A percentile compares a stretch with the other conserved stretches of the same genome.
Evolutionary conservation across 2,888 invertebrate species (phyloP).

Genomic region (Polyommatus iphigenia): DNA sequence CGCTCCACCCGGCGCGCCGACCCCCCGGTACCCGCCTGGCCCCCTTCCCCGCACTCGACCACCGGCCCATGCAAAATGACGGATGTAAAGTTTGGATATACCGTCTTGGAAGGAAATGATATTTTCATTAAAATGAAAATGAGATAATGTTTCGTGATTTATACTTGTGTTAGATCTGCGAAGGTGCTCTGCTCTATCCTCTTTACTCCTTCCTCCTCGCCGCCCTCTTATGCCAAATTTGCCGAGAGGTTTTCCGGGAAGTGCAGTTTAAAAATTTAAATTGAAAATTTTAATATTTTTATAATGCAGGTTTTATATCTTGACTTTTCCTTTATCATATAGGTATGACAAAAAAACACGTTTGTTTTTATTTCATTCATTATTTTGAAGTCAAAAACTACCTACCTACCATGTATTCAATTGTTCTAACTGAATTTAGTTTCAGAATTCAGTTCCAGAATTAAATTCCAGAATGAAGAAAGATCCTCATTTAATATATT

Average conservation of each 20-base stretch:
- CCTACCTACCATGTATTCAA: too few species aligned
- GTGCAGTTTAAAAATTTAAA: conserved; percentile 8
- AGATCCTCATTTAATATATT: too few species aligned
- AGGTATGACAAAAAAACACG: too few species aligned
- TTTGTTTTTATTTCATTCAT: too few species aligned
- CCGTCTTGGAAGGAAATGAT: conserved; percentile 78
- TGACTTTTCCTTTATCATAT: too few species aligned
- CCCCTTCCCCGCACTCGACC: conserved; percentile 74
- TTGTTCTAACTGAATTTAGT: too few species aligned
- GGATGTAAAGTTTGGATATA: conserved; percentile 80
- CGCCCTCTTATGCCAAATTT: not conserved
- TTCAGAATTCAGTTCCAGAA: too few species aligned
- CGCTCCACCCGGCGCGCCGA: conserved; percentile 71
- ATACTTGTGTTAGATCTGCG: conserved; percentile 42
- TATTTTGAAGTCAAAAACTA: too few species aligned
- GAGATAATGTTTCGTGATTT: conserved; percentile 66
- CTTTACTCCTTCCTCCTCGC: not conserved
- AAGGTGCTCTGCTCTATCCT: not conserved
- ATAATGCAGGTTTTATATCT: not conserved
- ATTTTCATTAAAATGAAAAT: conserved; percentile 78
- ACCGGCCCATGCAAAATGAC: conserved; percentile 81
- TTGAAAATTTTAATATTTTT: not conserved
- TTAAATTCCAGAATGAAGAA: too few species aligned
- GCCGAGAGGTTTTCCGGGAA: not conserved
- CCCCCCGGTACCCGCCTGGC: conserved; percentile 49